These are phyloP conservation scores for Gymnarchus niloticus DNA, from an alignment of 2,113 vertebrate genomes.

Conservation along the genomic window DNA sequence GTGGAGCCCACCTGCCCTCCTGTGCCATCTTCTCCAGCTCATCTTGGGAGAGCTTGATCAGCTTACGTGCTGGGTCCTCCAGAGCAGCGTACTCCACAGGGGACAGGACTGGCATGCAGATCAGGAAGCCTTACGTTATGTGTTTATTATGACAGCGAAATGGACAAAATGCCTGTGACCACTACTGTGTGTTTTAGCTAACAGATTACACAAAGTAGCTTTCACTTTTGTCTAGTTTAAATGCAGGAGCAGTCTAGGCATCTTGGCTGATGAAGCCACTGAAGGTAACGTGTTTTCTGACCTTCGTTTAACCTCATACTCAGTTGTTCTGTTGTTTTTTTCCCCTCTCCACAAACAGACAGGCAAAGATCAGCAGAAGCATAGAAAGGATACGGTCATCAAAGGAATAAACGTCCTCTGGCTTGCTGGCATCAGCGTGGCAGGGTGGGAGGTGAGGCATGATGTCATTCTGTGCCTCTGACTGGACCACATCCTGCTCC, in stretches of 20 bases:
- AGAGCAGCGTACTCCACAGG: conserved; percentile 69
- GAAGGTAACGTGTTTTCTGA: too few species aligned
- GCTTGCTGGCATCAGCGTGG: conserved; percentile 60
- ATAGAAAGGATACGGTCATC: conserved; percentile 81
- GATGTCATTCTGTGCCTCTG: conserved; percentile 56
- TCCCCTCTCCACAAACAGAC: background rate
- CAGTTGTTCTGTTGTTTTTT: background rate
- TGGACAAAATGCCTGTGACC: too few species aligned
- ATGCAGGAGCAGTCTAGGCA: background rate
- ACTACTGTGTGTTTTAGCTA: background rate
- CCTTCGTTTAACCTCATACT: background rate
- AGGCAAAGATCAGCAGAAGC: background rate
- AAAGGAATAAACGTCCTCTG: conserved; percentile 76
- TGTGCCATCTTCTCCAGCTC: conserved; percentile 69
- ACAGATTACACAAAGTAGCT: background rate
- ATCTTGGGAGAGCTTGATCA: conserved; percentile 61
- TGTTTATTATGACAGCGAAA: too few species aligned
- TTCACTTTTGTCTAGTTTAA: background rate
- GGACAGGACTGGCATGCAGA: conserved; percentile 66
- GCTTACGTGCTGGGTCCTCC: conserved; percentile 57
- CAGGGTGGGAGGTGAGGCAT: conserved; percentile 72
- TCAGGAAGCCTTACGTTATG: conserved; percentile 58
- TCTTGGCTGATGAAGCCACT: background rate
- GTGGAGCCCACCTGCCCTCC: conserved; percentile 60
- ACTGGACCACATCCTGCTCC: conserved; percentile 65